Evolutionary conservation across 2,797 vertebrate genomes (phyloP), one percentile per base, ranked within the genome.

Genomic region (Sebastes jordani): DNA sequence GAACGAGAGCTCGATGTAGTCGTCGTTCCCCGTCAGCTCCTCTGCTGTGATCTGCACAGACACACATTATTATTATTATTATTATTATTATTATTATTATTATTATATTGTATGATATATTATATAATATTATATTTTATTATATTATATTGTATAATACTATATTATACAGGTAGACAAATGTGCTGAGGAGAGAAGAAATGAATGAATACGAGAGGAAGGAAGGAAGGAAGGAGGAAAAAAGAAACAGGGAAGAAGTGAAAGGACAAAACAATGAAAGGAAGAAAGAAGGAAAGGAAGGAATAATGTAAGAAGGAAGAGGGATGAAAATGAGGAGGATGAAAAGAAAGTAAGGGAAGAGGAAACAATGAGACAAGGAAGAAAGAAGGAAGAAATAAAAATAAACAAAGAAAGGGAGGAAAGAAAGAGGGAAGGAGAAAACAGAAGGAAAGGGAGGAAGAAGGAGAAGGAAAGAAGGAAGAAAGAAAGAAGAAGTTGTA

Each of bases 1-100:
- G 94, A 99, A 99, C 11, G 97, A 97, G 71, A 99, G 97, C 77
- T 99, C 98, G 56, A 99, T 97, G 6, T 99, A 99, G 95, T 99
- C 98, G 0, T 99, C 97, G 3, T 99, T 99, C 63, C 98, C 98
- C 23, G 98, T 98, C 91, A 99, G 88, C 86, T 99, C 98, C 91
- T 99, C 98, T 0, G 98, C 98, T n/a, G 97, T 96, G 91, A 99
- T 97, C 98, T 99, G 86, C 81, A 79, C 7, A 85, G 61, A 80
- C 62, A 25, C 42, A 42, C 14, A 42, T 42, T 16, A 42, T 42
- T 42, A 42, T 42, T 42, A 42, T 42, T 42, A 42, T 42, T 38
- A 38, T 36, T 5, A 36, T 36, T 5, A 36, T 36, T 32, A 32
- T 8, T 32, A 32, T 8, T 32, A 11, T 11, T 34, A 38, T 38